Evolutionary conservation across 2,797 vertebrate genomes (phyloP).

Genomic region (Tinamus major): DNA sequence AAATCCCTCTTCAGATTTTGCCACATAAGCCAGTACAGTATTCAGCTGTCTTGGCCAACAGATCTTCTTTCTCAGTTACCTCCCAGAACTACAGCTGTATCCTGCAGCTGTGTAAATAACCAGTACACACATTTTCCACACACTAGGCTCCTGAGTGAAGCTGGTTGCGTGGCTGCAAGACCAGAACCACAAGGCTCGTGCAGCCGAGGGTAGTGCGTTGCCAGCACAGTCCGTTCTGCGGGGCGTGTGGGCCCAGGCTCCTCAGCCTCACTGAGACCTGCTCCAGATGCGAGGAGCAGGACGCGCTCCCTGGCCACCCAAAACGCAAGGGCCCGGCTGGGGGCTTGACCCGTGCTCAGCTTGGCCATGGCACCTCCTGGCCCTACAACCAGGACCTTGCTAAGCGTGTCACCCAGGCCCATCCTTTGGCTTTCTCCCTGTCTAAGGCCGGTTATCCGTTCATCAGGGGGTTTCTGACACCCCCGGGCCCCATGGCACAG

Average conservation of each 20-base stretch:
- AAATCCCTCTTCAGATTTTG: not conserved
- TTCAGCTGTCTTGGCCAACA: not conserved
- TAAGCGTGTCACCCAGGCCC: rapidly evolving
- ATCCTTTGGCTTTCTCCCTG: not conserved
- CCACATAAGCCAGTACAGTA: not conserved
- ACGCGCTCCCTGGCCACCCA: too few relatives aligned
- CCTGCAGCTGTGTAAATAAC: not conserved
- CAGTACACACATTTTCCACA: not conserved
- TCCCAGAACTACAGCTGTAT: not conserved
- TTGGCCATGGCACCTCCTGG: too few relatives aligned
- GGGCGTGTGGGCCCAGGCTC: not conserved
- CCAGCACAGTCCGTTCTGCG: not conserved
- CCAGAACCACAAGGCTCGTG: not conserved
- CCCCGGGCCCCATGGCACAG: not conserved
- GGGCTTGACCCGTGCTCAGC: not conserved
- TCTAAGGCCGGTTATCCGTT: rapidly evolving
- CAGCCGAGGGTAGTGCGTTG: rapidly evolving
- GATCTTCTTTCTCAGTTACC: not conserved
- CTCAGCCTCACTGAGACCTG: too few relatives aligned
- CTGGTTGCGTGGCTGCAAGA: not conserved
- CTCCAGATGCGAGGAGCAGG: too few relatives aligned
- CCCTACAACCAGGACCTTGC: not conserved
- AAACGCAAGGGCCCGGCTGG: rapidly evolving
- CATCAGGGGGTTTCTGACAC: not conserved
- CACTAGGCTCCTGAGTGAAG: not conserved